Evolutionary conservation across 2,888 invertebrate genomes (phyloP).

Genomic region (Hermaeophaga mercurialis): DNA sequence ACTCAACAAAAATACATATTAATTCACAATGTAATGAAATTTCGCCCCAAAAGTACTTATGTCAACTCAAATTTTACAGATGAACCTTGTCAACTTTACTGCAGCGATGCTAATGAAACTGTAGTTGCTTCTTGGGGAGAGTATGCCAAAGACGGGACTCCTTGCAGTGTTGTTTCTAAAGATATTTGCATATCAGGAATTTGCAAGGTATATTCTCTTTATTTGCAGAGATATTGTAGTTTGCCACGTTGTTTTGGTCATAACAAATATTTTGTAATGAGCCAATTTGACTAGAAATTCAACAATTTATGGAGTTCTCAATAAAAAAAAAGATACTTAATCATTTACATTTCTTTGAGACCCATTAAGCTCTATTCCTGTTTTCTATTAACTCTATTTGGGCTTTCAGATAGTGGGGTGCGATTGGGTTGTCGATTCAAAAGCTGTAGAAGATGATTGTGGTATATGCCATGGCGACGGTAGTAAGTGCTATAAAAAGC

Average conservation of each 20-base stretch:
- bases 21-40: neutral
- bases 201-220: slow-evolving; percentile 63
- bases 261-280: too few species aligned
- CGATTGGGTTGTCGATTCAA: slow-evolving; percentile 85
- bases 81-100: slow-evolving; percentile 82
- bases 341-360: too few species aligned
- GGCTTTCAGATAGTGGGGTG: slow-evolving; percentile 94
- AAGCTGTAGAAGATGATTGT: slow-evolving; percentile 79
- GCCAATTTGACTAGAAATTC: too few species aligned
- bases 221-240: too few species aligned
- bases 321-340: too few species aligned
- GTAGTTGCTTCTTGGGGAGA: slow-evolving; percentile 77
- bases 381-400: too few species aligned
- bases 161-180: slow-evolving; percentile 79
- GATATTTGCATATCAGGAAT: slow-evolving; percentile 83
- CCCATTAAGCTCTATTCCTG: too few species aligned
- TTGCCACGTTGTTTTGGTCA: too few species aligned
- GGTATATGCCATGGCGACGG: slow-evolving; percentile 87
- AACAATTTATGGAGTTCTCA: too few species aligned
- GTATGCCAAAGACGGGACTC: slow-evolving; percentile 81
- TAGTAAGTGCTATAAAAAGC: slow-evolving; percentile 75
- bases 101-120: slow-evolving; percentile 75
- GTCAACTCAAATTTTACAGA: slow-evolving; percentile 61
- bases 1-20: neutral
- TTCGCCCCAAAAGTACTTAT: too few species aligned